These are phyloP conservation scores for Microplitis manilae DNA, from an alignment of 2,888 invertebrate genomes.

Conservation along the genomic window DNA sequence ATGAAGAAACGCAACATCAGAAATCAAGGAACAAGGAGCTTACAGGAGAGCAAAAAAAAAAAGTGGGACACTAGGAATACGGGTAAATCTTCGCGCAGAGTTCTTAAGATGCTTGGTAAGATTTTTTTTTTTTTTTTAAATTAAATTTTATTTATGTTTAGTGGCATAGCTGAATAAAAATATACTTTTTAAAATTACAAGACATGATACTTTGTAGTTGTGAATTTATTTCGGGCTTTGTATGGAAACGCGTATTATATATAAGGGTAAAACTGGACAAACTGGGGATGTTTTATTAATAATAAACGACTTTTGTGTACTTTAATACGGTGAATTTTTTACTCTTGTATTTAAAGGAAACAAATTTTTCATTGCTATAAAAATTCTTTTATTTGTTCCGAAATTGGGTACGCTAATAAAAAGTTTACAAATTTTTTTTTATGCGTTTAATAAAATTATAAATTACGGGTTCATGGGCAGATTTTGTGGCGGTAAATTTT, in stretches of 20 bases:
- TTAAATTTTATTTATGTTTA: too few relatives aligned
- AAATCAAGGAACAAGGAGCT: conserved; percentile 32
- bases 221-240: neutral
- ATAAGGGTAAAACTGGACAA: neutral
- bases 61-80: conserved; percentile 51
- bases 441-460: neutral
- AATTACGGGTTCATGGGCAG: neutral
- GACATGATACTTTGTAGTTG: neutral
- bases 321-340: neutral
- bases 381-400: neutral
- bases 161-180: too few relatives aligned
- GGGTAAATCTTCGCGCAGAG: conserved; percentile 78
- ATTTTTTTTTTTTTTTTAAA: neutral
- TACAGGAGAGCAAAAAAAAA: conserved; percentile 37
- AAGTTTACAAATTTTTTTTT: neutral
- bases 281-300: neutral
- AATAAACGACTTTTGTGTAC: neutral
- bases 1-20: conserved; percentile 66
- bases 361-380: neutral
- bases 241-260: neutral
- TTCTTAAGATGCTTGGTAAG: conserved; percentile 85
- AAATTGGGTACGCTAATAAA: neutral
- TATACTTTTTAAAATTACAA: too few relatives aligned
- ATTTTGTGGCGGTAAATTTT: too few relatives aligned
- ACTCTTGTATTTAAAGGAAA: neutral